Evolutionary conservation across 2,797 vertebrate species (phyloP), one percentile per base, ranked within the genome.

Genomic region (Mallotus villosus): DNA sequence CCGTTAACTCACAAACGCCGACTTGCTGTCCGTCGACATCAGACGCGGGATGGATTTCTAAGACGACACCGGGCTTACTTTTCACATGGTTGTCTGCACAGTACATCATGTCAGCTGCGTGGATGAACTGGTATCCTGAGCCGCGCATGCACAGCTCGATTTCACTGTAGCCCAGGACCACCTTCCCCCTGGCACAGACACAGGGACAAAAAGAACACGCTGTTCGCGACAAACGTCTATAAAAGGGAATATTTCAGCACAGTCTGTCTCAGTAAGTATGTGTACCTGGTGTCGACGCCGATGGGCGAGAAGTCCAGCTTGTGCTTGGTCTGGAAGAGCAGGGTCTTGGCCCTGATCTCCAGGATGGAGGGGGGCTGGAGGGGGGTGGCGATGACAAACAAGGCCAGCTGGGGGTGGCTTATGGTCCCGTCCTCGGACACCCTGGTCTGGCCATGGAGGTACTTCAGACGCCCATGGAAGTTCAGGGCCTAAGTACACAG

Each of bases 281-380:
- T 16, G 12, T 76, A 95, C 94, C 91, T 78, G 70, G 90, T 75
- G 74, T 95, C 94, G 32, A 94, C 91, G 75, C 91, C 91, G 57
- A 82, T 1, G 0, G 94, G 93, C 0, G 93, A 92, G 82, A 96
- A 96, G 87, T 96, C 94, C 83, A 96, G 84, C 84, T 94, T 94
- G 89, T 95, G 93, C 73, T 96, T 96, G 72, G 91, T 92, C 88
- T 95, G 93, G 84, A 96, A 96, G 41, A 95, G 74, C n/a, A 94
- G 81, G 0, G 76, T 93, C 86, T 95, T 93, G 60, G 89, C 91
- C 14, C 72, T 83, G 78, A 96, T 94, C 86, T 96, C 92, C 82
- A 95, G 76, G 80, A 95, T 93, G 68, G 94, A 91, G 8, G 94
- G 88, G 0, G 91, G 85, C 85, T 94, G 94, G 69, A 92, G 76